Base-by-base conservation (phyloP, 2,797 vertebrate genomes). In the Crypturellus tataupa region DNA sequence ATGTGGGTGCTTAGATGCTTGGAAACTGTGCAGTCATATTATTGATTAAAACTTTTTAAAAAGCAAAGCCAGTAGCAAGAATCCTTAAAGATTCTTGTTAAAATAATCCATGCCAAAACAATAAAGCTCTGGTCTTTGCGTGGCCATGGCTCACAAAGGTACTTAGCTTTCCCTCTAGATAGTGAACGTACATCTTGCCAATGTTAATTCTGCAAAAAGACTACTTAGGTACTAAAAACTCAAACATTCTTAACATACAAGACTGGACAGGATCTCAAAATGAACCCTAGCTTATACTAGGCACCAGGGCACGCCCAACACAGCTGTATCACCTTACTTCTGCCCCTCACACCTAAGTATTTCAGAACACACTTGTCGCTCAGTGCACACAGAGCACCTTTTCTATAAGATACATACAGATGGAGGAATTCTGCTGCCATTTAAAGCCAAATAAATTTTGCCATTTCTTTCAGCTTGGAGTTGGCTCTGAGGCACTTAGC, bases 31-130 rank as follows among this genome's bases (percentile, higher is more conserved):
- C 3, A 4, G 31, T 42, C 69, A 40, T 5, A 0, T 62, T 42
- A 85, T 3, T 35, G 68, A 86, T 86, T 21, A 42, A 53, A 18
- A 23, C 2, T 33, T 62, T 65, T 71, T 59, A 59, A 24, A n/a
- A 77, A 83, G 72, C 55, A 72, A 80, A 89, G 64, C 8, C 40
- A 31, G 25, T 7, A 89, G 33, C n/a, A 60, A 91, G 40, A 80
- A 49, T 18, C 33, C 12, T 76, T 44, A 77, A 82, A 46, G n/a
- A 72, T 49, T 10, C 31, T 35, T 24, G 11, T 53, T 55, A 49
- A 68, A 63, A 78, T 39, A 73, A 65, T 6, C 49, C 14, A 59
- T 6, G 20, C 5, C 6, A 19, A 58, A 80, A 51, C 39, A 47
- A 59, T 55, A 76, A 67, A 82, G 64, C 72, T 80, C 60, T 81